These are phyloP conservation scores for Philereme transversata DNA, from an alignment of 2,888 invertebrate species.

Conservation along the genomic window DNA sequence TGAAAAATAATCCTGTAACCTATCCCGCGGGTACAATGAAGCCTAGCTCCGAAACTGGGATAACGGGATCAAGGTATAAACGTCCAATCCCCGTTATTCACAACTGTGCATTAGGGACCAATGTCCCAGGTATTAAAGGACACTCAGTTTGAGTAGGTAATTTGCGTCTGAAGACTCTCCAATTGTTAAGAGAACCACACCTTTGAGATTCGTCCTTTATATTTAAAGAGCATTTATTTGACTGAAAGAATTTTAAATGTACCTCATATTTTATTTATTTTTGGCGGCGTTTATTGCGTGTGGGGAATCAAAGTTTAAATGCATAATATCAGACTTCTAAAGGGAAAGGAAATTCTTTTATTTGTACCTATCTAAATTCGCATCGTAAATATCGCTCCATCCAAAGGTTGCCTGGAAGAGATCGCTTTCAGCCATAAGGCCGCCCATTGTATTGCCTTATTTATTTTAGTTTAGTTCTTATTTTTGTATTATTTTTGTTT, in stretches of 20 bases:
- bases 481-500: too few species aligned
- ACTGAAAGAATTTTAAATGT: constrained; percentile 1
- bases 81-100: constrained; percentile 39
- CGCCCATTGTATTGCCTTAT: too few species aligned
- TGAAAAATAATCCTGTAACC: constrained; percentile 36
- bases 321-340: too few species aligned
- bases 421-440: too few species aligned
- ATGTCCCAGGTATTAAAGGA: constrained; percentile 33
- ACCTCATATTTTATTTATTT: background rate
- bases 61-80: constrained; percentile 50
- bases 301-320: too few species aligned
- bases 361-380: too few species aligned
- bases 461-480: too few species aligned
- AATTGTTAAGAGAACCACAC: constrained; percentile 17
- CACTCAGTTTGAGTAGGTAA: constrained; percentile 12
- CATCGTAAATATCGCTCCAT: too few species aligned
- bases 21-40: constrained; percentile 50
- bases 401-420: too few species aligned
- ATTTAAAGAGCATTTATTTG: constrained; percentile 5
- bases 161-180: constrained; percentile 25
- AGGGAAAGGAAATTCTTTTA: too few species aligned
- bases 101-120: constrained; percentile 41
- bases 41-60: constrained; percentile 43
- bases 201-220: constrained; percentile 9
- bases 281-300: background rate